Base-by-base conservation (phyloP, 2,113 vertebrate species). In the Cyprinodon variegatus region DNA sequence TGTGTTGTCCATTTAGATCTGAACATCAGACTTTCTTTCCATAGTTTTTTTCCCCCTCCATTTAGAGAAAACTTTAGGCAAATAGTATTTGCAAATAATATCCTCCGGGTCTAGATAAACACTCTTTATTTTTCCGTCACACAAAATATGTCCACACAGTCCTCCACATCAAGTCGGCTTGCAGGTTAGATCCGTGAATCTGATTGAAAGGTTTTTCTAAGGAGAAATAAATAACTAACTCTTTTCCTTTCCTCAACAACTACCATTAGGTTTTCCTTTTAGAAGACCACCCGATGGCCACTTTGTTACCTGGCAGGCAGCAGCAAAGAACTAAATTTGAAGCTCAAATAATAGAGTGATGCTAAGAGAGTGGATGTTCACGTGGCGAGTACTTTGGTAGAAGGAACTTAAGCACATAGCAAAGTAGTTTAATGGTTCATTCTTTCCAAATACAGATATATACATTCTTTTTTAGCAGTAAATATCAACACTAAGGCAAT, bases 51-150 rank as follows among this genome's bases (percentile, higher is more conserved):
- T 29, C 29, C 29, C 29, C 57, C 1, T 65, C 65, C 65, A 63
- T 45, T 14, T 64, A 77, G 63, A 74, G 66, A 78, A 82, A 38
- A 41, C 39, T 60, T 66, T 68, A 29, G 59, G 13, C 59, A 70
- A 86, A 85, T 80, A 82, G 84, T 86, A 89, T 89, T 90, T 88
- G 91, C 84, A 88, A 90, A 90, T 80, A 70, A 70, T 40, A 15
- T 67, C 59, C 48, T 40, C 36, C 48, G 3, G 41, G 22, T 66
- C 68, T 72, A 72, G 61, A 46, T 12, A 64, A 73, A 64, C 14
- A 61, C 46, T 76, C 72, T 20, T 60, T 59, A 57, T 74, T 72
- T n/a, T 20, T 29, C 76, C 70, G 79, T 75, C 60, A 40, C 57
- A 3, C 45, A 65, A 72, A 70, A 29, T 12, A 53, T 79, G 22